Base-by-base conservation (phyloP, 2,797 vertebrate genomes). In the Orestias chungarensis region DNA sequence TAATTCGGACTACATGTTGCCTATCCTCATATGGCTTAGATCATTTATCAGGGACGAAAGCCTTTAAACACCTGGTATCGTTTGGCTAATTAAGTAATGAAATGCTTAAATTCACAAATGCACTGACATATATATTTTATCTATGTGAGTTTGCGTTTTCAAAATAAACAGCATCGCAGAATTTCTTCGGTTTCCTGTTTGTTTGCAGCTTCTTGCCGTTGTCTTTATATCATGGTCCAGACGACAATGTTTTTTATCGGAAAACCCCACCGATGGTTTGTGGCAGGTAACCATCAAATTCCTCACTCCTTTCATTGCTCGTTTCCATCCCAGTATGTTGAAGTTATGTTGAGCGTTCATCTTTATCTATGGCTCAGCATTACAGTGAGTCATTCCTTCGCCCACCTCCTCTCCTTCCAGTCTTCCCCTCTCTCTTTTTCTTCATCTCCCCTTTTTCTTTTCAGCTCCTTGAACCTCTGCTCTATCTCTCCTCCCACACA, bases 311-410 rank as follows among this genome's bases (percentile, higher is more conserved):
- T 59, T 70, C 71, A 54, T 57, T 52, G 68, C 75, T 6, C 59
- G 33, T 75, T 76, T n/a, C 67, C 79, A 75, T 73, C 73, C 64
- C 75, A 35, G 74, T 17, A 1, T 49, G 72, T 78, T 69, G 4
- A 82, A 82, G 85, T 84, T 85, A 79, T n/a, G 74, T 79, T 44
- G 50, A 81, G 70, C 72, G 74, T 89, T 74, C 70, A 64, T 82
- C 85, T 86, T 78, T 61, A 46, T 83, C 75, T 85, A 3, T 10
- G 69, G 74, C 76, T 80, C 71, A n/a, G 47, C 78, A 74, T 80
- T 80, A 40, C 67, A 11, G 81, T 87, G 80, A 86, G 65, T 83
- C 84, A 86, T 82, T 76, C 68, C 65, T 78, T 81, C 69, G 1
- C 83, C 81, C 82, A 75, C 83, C 75, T 73, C 62, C 71, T 68